phyloP scores from a whole-genome alignment of 2,888 invertebrate genomes.

The Andrena haemorrhoa region DNA sequence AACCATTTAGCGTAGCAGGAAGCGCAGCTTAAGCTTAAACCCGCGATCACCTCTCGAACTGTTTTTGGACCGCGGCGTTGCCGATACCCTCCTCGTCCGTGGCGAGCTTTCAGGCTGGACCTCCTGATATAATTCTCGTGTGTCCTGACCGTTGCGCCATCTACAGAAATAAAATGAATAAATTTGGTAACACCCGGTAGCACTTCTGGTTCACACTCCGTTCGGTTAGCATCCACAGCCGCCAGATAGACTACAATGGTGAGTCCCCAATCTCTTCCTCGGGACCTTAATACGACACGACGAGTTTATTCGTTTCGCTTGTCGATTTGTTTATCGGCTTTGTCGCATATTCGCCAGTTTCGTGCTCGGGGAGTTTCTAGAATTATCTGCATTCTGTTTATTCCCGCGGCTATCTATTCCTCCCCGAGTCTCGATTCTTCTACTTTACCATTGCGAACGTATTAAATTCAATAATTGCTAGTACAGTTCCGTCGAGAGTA shows the following conservation, averaged over 20 bases:
- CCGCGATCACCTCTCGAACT: slow-evolving; percentile 78
- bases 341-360: neutral
- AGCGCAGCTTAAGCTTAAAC: slow-evolving; percentile 66
- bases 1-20: slow-evolving; percentile 80
- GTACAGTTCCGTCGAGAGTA: neutral
- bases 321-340: neutral
- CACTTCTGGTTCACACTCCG: slow-evolving; percentile 92
- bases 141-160: slow-evolving; percentile 88
- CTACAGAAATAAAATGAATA: slow-evolving; percentile 91
- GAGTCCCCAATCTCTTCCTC: slow-evolving; percentile 44
- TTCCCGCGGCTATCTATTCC: too few species aligned
- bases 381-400: neutral
- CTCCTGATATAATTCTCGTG: slow-evolving; percentile 85
- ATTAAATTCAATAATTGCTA: neutral
- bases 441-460: neutral
- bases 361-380: neutral
- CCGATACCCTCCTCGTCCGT: slow-evolving; percentile 58
- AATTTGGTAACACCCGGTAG: slow-evolving; percentile 89
- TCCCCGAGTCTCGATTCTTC: too few species aligned
- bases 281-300: neutral
- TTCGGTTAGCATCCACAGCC: slow-evolving; percentile 89
- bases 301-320: neutral
- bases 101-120: slow-evolving; percentile 75
- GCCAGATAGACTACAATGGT: slow-evolving; percentile 66
- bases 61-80: slow-evolving; percentile 83